Conservation (phyloP, 2,113 vertebrate species). For the Paraplagusia blochii region DNA sequence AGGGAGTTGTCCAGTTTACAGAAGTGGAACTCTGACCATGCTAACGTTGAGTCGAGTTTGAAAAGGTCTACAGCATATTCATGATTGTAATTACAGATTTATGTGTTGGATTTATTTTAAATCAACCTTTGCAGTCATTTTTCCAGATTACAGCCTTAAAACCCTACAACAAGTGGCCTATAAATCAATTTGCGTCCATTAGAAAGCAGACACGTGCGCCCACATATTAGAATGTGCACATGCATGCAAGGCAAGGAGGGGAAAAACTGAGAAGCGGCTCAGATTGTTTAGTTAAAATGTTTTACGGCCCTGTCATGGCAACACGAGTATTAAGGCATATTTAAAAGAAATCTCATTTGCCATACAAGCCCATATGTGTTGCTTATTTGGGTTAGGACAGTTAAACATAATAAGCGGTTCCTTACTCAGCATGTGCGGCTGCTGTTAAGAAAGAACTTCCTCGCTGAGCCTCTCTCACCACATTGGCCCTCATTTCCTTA, state of each 20-base stretch:
- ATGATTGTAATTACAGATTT: not conserved
- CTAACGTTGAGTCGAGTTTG: not conserved
- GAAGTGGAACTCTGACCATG: not conserved
- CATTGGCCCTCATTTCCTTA: slow-evolving; percentile 23
- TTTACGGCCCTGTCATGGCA: slow-evolving; percentile 61
- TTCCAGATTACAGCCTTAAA: not conserved
- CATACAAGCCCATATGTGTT: slow-evolving; percentile 47
- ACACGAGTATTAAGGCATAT: slow-evolving; percentile 53
- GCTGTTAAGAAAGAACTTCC: slow-evolving; percentile 38
- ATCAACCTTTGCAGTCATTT: not conserved
- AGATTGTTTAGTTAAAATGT: slow-evolving; percentile 65
- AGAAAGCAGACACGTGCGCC: not conserved
- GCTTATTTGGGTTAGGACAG: slow-evolving; percentile 55
- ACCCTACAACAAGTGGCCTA: not conserved
- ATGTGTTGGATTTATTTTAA: not conserved
- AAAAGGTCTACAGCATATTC: not conserved
- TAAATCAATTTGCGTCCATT: slow-evolving; percentile 5
- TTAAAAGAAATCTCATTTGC: slow-evolving; percentile 56
- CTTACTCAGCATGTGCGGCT: slow-evolving; percentile 48
- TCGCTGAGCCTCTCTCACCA: slow-evolving; percentile 51
- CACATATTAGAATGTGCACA: slow-evolving; percentile 5
- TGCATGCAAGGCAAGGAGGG: slow-evolving; percentile 17
- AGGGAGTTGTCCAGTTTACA: slow-evolving; percentile 14
- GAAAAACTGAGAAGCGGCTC: slow-evolving; percentile 57
- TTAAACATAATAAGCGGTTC: slow-evolving; percentile 68